Base-by-base conservation (phyloP, 2,888 invertebrate species). In the Temnothorax unifasciatus region DNA sequence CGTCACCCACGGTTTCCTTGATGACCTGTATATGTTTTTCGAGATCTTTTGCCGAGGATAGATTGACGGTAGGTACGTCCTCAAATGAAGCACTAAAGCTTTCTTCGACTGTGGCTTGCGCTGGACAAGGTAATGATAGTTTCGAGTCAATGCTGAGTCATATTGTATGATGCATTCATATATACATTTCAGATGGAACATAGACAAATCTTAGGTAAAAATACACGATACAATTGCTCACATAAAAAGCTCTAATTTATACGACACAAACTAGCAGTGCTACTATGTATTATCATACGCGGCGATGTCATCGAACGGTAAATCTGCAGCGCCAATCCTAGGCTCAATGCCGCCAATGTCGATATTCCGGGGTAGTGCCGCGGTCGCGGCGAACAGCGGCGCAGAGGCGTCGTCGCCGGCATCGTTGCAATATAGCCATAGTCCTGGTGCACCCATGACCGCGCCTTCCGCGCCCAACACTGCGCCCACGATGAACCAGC, bases 51-150 rank as follows among this genome's bases (percentile, higher is more conserved):
- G 96, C 96, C 41, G 98, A 97, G 95, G 98, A 99, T 90, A 99
- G 96, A 90, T 97, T 97, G 21, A 98, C 96, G 69, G 97, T 96
- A 8, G 98, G 97, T 41, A 97, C 97, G 91, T 97, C 96, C 92
- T 98, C 97, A 95, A 99, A 99, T 1, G 97, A 97, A 52, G 97
- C 97, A 86, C 97, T 96, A 95, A 99, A 99, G 1, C 97, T 96
- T 82, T 99, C 98, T 94, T 97, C 97, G 8, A 98, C 98, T 68
- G 99, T 99, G 47, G 98, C 98, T 94, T 96, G 96, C 77, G 93
- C 94, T 94, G 74, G 15, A 63, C 5, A 69, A 69, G 3, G 21
- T 1, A 41, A 41, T 4, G 52, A 81, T 18, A 47, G 21, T 3
- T n/a, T 81, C 82, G 25, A 86, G 83, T 88, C n/a, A n/a, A 81